A percentile compares a stretch with the other conserved stretches of the same genome.
phyloP scores from a whole-genome alignment of 1,140 invertebrate species.

The Lordiphosa collinella region DNA sequence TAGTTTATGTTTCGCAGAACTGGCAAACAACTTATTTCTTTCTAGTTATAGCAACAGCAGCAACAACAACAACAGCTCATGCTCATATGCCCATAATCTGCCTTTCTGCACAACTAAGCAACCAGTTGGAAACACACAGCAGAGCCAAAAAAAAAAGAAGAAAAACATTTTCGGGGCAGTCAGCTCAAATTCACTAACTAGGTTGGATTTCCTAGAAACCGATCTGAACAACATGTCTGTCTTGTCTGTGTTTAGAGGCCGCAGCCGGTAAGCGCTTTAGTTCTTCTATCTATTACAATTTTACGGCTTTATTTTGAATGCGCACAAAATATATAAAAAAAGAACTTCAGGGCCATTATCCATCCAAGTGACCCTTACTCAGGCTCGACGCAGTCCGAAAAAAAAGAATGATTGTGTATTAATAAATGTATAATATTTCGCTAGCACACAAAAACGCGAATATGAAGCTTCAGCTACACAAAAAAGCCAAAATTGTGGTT shows the following conservation, averaged over 20 bases:
- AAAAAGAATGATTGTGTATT: conserved; percentile 61
- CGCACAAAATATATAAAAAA: conserved; percentile 17
- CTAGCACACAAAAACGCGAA: conserved; percentile 12
- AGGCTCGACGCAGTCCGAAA: conserved; percentile 45
- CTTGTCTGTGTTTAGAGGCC: neutral
- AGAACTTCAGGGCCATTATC: conserved; percentile 24
- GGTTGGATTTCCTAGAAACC: conserved; percentile 58
- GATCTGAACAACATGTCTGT: conserved; percentile 31
- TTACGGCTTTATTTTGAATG: conserved; percentile 69
- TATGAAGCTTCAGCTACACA: conserved; percentile 21
- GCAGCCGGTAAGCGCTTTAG: conserved; percentile 11
- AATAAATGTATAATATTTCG: conserved; percentile 68
- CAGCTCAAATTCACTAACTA: conserved; percentile 47
- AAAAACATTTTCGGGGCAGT: conserved; percentile 55
- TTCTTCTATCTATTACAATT: conserved; percentile 55
- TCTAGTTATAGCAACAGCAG: conserved; percentile 13
- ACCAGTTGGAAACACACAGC: conserved; percentile 32
- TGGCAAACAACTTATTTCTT: conserved; percentile 7
- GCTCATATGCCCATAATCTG: conserved; percentile 42
- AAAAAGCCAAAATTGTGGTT: conserved; percentile 60
- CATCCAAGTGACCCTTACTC: conserved; percentile 51
- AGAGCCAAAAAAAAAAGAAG: conserved; percentile 8
- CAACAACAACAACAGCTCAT: conserved; percentile 36
- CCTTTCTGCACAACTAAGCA: conserved; percentile 71
- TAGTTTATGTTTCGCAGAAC: conserved; percentile 54